Percentiles rank a stretch among this genome's conserved stretches.
phyloP scores from a whole-genome alignment of 2,888 invertebrate genomes.

The Hypomecis punctinalis region DNA sequence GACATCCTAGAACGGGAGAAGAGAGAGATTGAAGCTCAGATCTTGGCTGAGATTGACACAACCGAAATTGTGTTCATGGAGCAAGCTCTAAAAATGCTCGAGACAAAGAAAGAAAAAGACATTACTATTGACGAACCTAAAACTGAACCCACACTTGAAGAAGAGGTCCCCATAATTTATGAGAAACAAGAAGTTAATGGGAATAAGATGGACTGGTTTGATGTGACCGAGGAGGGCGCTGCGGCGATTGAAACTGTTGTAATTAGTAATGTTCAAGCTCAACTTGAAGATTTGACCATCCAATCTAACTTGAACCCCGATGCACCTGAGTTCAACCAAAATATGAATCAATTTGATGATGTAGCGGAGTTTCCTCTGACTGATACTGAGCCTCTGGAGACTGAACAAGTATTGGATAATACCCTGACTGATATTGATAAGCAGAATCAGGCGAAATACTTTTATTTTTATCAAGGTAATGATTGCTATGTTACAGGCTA shows the following conservation, averaged over 20 bases:
- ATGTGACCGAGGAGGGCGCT: slow-evolving; percentile 71
- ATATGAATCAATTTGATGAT: slow-evolving; percentile 52
- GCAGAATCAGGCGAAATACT: slow-evolving; percentile 84
- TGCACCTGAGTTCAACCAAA: slow-evolving; percentile 60
- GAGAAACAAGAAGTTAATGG: slow-evolving; percentile 65
- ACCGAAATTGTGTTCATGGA: slow-evolving; percentile 95
- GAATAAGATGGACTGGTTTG: slow-evolving; percentile 77
- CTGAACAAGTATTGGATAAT: slow-evolving; percentile 47
- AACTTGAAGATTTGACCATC: slow-evolving; percentile 59
- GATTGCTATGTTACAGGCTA: neutral
- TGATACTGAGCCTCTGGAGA: slow-evolving; percentile 51
- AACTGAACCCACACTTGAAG: slow-evolving; percentile 45
- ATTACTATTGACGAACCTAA: slow-evolving; percentile 55
- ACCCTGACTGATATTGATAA: slow-evolving; percentile 67
- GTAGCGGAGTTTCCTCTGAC: slow-evolving; percentile 64
- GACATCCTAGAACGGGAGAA: slow-evolving; percentile 91
- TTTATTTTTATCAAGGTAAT: slow-evolving; percentile 94
- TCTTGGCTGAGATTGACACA: slow-evolving; percentile 88
- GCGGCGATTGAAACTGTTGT: slow-evolving; percentile 63
- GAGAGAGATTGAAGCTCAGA: slow-evolving; percentile 86
- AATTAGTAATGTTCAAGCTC: slow-evolving; percentile 59
- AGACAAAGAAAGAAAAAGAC: slow-evolving; percentile 74
- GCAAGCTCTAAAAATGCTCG: slow-evolving; percentile 90
- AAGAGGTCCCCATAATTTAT: slow-evolving; percentile 58
- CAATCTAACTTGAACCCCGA: slow-evolving; percentile 71